A percentile compares a stretch with the other conserved stretches of the same genome.
Evolutionary conservation across 2,797 vertebrate genomes (phyloP).

Genomic region (Dallia pectoralis): DNA sequence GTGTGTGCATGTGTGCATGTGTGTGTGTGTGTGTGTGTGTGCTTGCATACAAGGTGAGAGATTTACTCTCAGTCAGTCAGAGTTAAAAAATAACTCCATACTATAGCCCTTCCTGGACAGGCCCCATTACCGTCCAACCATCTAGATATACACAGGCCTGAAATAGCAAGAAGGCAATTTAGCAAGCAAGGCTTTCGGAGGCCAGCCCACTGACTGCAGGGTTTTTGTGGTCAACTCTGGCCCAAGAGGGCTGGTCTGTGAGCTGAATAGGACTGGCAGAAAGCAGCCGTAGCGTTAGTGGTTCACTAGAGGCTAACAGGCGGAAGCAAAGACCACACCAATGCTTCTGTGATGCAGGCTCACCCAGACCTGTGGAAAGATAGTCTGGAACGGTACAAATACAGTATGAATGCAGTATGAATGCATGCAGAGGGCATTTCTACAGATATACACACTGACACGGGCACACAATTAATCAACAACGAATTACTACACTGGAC

Average conservation of each 20-base stretch:
- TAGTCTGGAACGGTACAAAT: neutral
- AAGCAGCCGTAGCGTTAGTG: constrained; percentile 33
- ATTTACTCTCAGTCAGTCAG: neutral
- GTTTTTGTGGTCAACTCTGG: constrained; percentile 31
- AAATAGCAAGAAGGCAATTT: constrained; percentile 22
- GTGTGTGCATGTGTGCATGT: neutral
- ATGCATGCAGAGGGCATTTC: neutral
- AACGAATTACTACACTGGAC: no score
- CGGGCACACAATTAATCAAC: no score
- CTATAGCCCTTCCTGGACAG: constrained; percentile 10
- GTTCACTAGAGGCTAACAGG: constrained; percentile 17
- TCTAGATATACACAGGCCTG: neutral
- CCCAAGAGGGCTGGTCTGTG: constrained; percentile 14
- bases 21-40: neutral
- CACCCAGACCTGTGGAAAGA: neutral
- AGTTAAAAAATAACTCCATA: constrained; percentile 21
- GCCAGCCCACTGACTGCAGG: constrained; percentile 12
- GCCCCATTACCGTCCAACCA: constrained; percentile 12
- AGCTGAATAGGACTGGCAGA: constrained; percentile 14
- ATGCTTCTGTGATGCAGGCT: neutral
- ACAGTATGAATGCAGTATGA: neutral
- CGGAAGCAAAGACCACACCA: constrained; percentile 16
- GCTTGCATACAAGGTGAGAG: neutral
- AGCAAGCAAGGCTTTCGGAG: constrained; percentile 21
- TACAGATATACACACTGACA: neutral